Conservation (phyloP, 2,888 invertebrate species). For the Lysandra bellargus region DNA sequence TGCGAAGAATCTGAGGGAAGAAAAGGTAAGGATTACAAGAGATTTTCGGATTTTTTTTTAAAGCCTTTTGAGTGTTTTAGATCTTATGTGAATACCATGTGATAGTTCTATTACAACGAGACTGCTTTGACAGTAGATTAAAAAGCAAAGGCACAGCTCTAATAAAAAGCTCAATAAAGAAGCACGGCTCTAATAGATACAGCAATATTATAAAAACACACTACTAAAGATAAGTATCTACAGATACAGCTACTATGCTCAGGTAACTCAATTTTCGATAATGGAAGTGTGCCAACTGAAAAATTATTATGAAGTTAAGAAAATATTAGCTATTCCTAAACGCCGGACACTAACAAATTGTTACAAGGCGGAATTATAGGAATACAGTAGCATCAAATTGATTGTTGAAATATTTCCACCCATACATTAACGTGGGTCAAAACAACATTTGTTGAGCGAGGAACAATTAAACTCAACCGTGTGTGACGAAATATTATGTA, state of each 20-base stretch:
- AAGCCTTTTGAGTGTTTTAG: no score
- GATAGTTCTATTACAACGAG: background rate
- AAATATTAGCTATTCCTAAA: constrained; percentile 24
- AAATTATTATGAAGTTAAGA: constrained; percentile 30
- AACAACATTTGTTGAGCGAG: constrained; percentile 4
- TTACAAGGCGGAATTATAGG: constrained; percentile 26
- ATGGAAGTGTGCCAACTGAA: constrained; percentile 5
- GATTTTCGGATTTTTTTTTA: no score
- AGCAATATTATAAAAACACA: background rate
- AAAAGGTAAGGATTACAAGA: no score
- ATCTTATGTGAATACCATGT: no score
- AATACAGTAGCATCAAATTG: constrained; percentile 6
- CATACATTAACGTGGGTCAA: constrained; percentile 26
- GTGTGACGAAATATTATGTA: constrained; percentile 19
- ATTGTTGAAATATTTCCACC: constrained; percentile 28
- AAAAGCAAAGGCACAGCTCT: no score
- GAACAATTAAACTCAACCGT: background rate
- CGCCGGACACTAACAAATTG: constrained; percentile 16
- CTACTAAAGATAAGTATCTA: no score
- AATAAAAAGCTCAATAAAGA: no score
- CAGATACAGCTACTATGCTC: no score
- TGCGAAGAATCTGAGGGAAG: no score
- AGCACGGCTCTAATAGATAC: no score
- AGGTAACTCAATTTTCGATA: background rate
- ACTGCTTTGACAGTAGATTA: background rate